Evolutionary conservation across 2,888 invertebrate genomes (phyloP).

Genomic region (Perizoma flavofasciatum): DNA sequence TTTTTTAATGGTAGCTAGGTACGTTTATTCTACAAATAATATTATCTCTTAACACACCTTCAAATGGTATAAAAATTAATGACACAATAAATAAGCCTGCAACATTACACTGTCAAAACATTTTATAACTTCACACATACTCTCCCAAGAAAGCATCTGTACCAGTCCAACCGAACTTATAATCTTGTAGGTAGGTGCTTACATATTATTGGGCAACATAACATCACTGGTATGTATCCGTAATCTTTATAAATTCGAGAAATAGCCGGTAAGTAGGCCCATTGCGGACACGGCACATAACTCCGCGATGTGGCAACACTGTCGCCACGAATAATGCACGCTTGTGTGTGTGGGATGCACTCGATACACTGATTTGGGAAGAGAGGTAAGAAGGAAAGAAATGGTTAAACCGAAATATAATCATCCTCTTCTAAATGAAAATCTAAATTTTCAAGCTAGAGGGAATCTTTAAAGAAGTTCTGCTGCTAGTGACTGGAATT

Average conservation of each 20-base stretch:
- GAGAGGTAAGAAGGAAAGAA: constrained; percentile 19
- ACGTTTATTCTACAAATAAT: too few relatives aligned
- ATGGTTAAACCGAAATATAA: not conserved
- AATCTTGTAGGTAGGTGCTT: constrained; percentile 5
- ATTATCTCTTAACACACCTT: too few relatives aligned
- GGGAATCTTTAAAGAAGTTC: too few relatives aligned
- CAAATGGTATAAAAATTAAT: constrained; percentile 2
- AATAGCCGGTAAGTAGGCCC: constrained; percentile 42
- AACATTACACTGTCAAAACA: constrained; percentile 2
- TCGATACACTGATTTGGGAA: constrained; percentile 40
- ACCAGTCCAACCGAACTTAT: constrained; percentile 11
- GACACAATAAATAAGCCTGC: constrained; percentile 7
- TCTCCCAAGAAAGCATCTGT: constrained; percentile 1
- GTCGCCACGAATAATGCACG: constrained; percentile 67
- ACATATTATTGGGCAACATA: constrained; percentile 29
- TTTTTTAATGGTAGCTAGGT: too few relatives aligned
- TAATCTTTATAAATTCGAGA: constrained; percentile 58
- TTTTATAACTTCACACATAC: too few relatives aligned
- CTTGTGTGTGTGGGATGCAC: constrained; percentile 72
- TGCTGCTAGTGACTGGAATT: too few relatives aligned
- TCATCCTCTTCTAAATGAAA: not conserved
- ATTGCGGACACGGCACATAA: constrained; percentile 54
- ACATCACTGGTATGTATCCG: constrained; percentile 30
- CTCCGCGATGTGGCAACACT: constrained; percentile 67
- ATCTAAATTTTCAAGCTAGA: too few relatives aligned